These are phyloP conservation scores for Esox lucius DNA, from an alignment of 2,797 vertebrate species.

Conservation along the genomic window DNA sequence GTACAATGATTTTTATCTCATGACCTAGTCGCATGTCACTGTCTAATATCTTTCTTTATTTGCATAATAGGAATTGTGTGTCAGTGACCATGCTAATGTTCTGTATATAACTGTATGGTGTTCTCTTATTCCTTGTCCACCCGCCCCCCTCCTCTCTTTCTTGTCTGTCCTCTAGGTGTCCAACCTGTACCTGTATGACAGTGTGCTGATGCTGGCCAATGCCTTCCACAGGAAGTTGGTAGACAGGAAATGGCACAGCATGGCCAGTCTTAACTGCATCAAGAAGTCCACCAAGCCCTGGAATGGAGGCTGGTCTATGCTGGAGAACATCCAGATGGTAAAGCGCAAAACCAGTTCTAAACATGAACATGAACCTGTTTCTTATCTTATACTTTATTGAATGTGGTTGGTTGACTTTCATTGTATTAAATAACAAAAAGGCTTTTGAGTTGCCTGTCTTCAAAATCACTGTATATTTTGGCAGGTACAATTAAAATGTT, in stretches of 20 bases:
- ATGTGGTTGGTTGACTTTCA: neutral
- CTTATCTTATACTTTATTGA: neutral
- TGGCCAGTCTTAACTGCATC: slow-evolving; percentile 99
- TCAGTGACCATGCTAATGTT: neutral
- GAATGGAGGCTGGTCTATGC: slow-evolving; percentile 98
- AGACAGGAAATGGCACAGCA: slow-evolving; percentile 99
- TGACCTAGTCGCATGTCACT: neutral
- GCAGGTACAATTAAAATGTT: no score
- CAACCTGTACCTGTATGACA: slow-evolving; percentile 98
- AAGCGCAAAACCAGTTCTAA: neutral
- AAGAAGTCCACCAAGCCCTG: slow-evolving; percentile 98
- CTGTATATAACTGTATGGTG: neutral
- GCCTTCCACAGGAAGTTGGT: slow-evolving; percentile 98
- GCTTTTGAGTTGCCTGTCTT: neutral
- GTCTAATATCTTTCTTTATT: neutral
- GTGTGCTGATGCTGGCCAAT: slow-evolving; percentile 96
- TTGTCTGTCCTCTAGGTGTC: slow-evolving; percentile 82
- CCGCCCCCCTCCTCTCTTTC: neutral
- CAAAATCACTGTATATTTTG: neutral
- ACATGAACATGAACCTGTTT: neutral
- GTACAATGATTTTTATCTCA: neutral
- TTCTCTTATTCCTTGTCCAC: neutral
- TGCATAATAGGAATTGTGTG: neutral
- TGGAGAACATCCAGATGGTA: slow-evolving; percentile 98
- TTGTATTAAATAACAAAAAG: neutral